phyloP scores from a whole-genome alignment of 2,113 vertebrate species.

The Thunnus thynnus region DNA sequence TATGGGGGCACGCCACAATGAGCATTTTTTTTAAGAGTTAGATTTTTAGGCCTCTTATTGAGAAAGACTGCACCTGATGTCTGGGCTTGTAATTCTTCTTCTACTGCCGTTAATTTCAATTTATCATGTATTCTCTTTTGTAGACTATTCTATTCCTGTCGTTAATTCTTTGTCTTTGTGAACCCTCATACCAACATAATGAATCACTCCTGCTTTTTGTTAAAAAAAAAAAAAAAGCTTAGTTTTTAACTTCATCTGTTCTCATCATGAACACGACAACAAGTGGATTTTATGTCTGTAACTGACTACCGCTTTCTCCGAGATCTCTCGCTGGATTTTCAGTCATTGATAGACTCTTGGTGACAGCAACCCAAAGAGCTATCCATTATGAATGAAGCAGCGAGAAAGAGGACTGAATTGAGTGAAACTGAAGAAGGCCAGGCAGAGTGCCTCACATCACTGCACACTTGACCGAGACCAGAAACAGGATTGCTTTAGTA shows the following conservation, averaged over 20 bases:
- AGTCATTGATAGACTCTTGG: slow-evolving; percentile 69
- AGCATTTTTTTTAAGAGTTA: slow-evolving; percentile 65
- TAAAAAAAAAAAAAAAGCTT: no score
- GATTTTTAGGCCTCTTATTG: slow-evolving; percentile 47
- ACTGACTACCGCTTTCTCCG: slow-evolving; percentile 44
- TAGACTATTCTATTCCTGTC: background rate
- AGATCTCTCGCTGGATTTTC: slow-evolving; percentile 57
- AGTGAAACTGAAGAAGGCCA: slow-evolving; percentile 83
- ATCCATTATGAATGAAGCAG: slow-evolving; percentile 82
- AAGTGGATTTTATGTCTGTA: slow-evolving; percentile 52
- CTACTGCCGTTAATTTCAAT: background rate
- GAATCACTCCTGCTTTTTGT: background rate
- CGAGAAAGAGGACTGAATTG: slow-evolving; percentile 69
- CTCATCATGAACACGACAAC: slow-evolving; percentile 18
- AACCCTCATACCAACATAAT: no score
- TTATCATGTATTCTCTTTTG: background rate
- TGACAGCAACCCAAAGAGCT: slow-evolving; percentile 75
- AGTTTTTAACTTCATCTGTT: slow-evolving; percentile 23
- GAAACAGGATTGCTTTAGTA: slow-evolving; percentile 77
- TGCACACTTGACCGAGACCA: slow-evolving; percentile 85
- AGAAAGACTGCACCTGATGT: slow-evolving; percentile 76
- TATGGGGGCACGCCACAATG: slow-evolving; percentile 63
- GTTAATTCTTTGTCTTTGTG: no score
- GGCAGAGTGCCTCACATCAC: slow-evolving; percentile 83
- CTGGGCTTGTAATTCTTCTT: slow-evolving; percentile 26